A percentile compares a stretch with the other conserved stretches of the same genome.
Evolutionary conservation across 2,113 vertebrate species (phyloP).

Genomic region (Mungos mungo): DNA sequence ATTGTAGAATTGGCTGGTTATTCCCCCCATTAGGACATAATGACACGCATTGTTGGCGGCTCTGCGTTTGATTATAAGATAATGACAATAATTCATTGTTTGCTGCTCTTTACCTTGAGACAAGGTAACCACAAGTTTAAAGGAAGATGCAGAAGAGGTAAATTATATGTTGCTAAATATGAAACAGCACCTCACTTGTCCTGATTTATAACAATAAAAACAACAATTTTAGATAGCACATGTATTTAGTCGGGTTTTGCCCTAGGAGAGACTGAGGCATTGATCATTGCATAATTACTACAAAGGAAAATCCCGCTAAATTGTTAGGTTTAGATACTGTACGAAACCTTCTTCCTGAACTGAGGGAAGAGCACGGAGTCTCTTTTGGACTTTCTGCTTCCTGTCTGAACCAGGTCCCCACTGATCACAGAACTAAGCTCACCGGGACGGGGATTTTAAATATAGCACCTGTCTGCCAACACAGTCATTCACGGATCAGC

Average conservation of each 20-base stretch:
- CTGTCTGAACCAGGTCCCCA: neutral
- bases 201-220: conserved; percentile 75
- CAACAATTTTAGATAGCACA: conserved; percentile 70
- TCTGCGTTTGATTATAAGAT: conserved; percentile 62
- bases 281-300: conserved; percentile 68
- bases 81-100: conserved; percentile 70
- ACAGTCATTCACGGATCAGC: accelerated
- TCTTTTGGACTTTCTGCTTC: neutral
- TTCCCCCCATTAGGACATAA: conserved; percentile 64
- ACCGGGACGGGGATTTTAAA: neutral
- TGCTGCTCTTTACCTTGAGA: conserved; percentile 56
- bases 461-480: neutral
- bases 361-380: neutral
- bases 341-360: neutral
- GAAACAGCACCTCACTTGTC: conserved; percentile 62
- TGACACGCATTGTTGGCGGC: conserved; percentile 9
- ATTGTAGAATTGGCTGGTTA: conserved; percentile 32
- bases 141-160: conserved; percentile 66
- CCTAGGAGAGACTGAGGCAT: conserved; percentile 52
- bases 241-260: conserved; percentile 72
- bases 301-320: conserved; percentile 59
- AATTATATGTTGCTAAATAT: conserved; percentile 79
- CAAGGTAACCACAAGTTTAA: conserved; percentile 75
- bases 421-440: neutral
- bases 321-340: conserved; percentile 51